Conservation (phyloP, 2,888 invertebrate genomes). For the Erannis defoliaria region DNA sequence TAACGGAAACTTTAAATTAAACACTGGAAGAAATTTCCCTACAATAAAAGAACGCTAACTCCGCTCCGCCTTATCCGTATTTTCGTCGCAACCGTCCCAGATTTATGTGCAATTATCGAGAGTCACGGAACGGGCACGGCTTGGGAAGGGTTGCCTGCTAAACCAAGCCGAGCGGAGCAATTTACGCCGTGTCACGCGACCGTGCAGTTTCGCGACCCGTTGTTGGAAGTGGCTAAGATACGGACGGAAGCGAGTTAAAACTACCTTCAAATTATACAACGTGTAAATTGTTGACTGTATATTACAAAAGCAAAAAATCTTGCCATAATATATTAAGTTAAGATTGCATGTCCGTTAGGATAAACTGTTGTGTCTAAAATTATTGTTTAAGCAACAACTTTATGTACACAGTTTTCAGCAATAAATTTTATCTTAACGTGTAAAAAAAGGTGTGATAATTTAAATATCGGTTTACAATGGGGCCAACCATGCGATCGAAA, state of each 20-base stretch:
- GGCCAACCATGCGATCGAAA: too few species aligned
- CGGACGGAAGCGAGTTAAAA: slow-evolving; percentile 7
- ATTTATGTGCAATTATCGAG: slow-evolving; percentile 43
- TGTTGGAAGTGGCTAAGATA: slow-evolving; percentile 30
- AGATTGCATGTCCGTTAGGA: too few species aligned
- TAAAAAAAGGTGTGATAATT: too few species aligned
- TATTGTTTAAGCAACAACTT: too few species aligned
- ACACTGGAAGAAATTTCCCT: background rate
- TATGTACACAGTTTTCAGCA: too few species aligned
- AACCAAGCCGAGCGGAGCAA: slow-evolving; percentile 42
- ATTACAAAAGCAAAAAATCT: too few species aligned
- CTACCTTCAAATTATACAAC: background rate
- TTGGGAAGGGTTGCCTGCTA: slow-evolving; percentile 35
- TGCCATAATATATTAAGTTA: too few species aligned
- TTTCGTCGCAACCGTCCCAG: slow-evolving; percentile 21
- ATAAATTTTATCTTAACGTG: too few species aligned
- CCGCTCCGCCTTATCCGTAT: slow-evolving; percentile 15
- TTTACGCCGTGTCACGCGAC: slow-evolving; percentile 60
- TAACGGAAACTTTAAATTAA: background rate
- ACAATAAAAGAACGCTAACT: slow-evolving; percentile 2
- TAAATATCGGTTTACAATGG: too few species aligned
- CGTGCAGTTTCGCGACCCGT: slow-evolving; percentile 54
- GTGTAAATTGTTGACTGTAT: too few species aligned
- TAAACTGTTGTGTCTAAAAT: too few species aligned
- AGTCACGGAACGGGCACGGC: slow-evolving; percentile 36